Base-by-base conservation (phyloP, 2,888 invertebrate genomes). In the Macrosoma leucophasiata region DNA sequence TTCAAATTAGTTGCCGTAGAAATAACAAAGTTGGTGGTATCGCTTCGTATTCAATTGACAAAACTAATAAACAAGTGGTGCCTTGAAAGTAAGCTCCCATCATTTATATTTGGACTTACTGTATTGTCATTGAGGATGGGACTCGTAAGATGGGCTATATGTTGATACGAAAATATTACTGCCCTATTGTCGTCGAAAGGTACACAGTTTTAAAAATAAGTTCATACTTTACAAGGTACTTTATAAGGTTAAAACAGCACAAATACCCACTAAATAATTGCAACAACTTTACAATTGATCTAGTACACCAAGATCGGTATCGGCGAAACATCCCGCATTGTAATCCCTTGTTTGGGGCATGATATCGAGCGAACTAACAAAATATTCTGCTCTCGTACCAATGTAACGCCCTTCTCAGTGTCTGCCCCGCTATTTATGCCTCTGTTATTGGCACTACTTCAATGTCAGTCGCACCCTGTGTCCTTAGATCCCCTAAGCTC, bases 391-490 rank as follows among this genome's bases (percentile, higher is more conserved):
- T 81, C 82, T 82, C 84, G 84, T 84, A 71, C 68, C 64, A 55
- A 66, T 69, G 77, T 79, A 78, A 82, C 79, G 79, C 77, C 82
- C 78, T 75, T 66, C 57, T 63, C 61, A 48, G 41, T 62, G 62
- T 60, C 70, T 72, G 71, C 77, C 77, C 71, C 61, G 66, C 82
- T 79, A 79, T 82, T 84, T 85, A 82, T 84, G 78, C 84, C 81
- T 70, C 77, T 66, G 79, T 84, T 85, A 85, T 85, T 84, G 84
- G 78, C 84, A 84, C 85, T 85, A 84, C 85, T 84, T 85, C 85
- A 85, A 81, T 84, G 85, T 85, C 85, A 84, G 74, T 62, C 84
- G 82, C 85, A 85, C 84, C 84, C 84, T 77, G 77, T 56, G 70
- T 68, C 75, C 73, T 64, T 66, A 44, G 62, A 67, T 63, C 68